Evolutionary conservation across 2,888 invertebrate genomes (phyloP), one percentile per base, ranked within the genome.

Genomic region (Spialia ferax): DNA sequence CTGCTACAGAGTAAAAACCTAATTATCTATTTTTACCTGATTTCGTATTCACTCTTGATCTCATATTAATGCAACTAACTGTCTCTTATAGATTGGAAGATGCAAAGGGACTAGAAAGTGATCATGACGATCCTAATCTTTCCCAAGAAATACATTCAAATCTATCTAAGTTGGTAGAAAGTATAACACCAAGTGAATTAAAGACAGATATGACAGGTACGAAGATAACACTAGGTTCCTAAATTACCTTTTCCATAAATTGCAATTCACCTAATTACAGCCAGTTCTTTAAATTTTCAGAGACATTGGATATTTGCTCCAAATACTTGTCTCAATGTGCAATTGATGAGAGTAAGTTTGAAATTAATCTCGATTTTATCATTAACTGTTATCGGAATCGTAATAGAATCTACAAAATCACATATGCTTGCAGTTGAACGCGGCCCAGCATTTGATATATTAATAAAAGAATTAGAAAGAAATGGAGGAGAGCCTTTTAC

Each of bases 301-400:
- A 88, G 70, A 86, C 87, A 0, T 45, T 90, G 75, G 83, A 86
- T 35, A 1, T 74, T 0, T 72, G 74, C 57, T 86, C 91, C 0
- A 89, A 88, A 72, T 91, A 86, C 74, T 74, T 92, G 18, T 89
- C 91, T 0, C 82, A 91, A 64, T 69, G 72, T 23, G 86, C 87
- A 13, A 70, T 86, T 7, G 87, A 91, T 66, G 87, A 88, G 67
- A 76, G 91, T 91, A 80, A 83, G 87, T 69, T 13, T 32, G n/a
- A 26, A 8, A 8, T 5, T 32, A 15, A 18, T 32, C 32, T 7
- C 32, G 32, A 32, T 32, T 26, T 6, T 26, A 10, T 32, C 13
- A 15, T 48, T n/a, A 42, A 42, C n/a, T 42, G 3, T 10, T 32
- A 32, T 32, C 10, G 1, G 13, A 35, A 35, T 35, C 1, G 13